These are phyloP conservation scores for Typhlichthys eigenmanni DNA, from an alignment of 2,797 vertebrate genomes.

Conservation along the genomic window DNA sequence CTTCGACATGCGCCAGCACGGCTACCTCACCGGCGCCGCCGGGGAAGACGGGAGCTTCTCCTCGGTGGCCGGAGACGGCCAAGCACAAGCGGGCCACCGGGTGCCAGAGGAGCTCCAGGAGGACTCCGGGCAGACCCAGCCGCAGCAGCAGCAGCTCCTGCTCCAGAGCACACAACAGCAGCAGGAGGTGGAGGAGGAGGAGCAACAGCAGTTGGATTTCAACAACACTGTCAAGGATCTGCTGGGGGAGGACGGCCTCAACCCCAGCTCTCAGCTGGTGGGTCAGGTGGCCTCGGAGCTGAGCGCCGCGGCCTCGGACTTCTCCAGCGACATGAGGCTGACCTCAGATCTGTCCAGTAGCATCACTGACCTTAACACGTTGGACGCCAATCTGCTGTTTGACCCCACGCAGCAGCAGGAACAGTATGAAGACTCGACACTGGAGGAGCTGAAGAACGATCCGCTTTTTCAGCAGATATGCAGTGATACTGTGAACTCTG, in stretches of 20 bases:
- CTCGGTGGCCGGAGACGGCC: constrained; percentile 78
- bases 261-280: constrained; percentile 92
- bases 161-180: constrained; percentile 77
- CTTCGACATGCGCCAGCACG: constrained; percentile 95
- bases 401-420: constrained; percentile 97
- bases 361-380: constrained; percentile 97
- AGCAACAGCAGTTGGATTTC: constrained; percentile 89
- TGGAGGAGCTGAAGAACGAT: constrained; percentile 99
- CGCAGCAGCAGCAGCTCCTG: constrained; percentile 74
- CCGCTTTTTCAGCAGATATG: constrained; percentile 99
- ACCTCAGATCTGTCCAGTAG: constrained; percentile 98
- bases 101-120: constrained; percentile 81
- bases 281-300: constrained; percentile 95
- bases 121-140: constrained; percentile 60
- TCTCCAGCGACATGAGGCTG: constrained; percentile 94
- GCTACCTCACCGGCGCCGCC: constrained; percentile 88
- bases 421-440: constrained; percentile 97
- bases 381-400: constrained; percentile 97
- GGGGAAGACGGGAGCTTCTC: constrained; percentile 88
- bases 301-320: constrained; percentile 89
- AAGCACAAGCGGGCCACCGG: constrained; percentile 90
- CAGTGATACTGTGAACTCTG: constrained; percentile 95
- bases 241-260: constrained; percentile 90
- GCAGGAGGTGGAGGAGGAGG: constrained; percentile 70
- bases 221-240: constrained; percentile 97